Evolutionary conservation across 2,888 invertebrate species (phyloP).

Genomic region (Orthosia incerta): DNA sequence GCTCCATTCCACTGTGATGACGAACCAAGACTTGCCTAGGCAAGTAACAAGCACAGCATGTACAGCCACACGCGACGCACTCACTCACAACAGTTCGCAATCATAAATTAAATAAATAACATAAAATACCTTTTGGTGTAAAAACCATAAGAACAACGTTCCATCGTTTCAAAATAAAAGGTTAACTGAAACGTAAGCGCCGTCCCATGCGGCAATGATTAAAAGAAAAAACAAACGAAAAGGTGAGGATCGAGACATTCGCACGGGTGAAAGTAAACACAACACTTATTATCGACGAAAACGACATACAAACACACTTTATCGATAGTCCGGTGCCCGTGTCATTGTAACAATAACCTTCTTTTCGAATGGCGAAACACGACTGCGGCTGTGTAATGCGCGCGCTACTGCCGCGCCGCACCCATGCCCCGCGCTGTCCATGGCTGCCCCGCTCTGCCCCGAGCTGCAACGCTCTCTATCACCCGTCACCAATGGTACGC

Average conservation of each 20-base stretch:
- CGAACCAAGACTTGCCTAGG: slow-evolving; percentile 59
- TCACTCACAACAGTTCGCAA: slow-evolving; percentile 85
- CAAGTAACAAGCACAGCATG: slow-evolving; percentile 68
- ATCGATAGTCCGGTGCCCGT: slow-evolving; percentile 89
- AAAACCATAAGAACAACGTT: slow-evolving; percentile 95
- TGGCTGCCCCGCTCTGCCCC: slow-evolving; percentile 65
- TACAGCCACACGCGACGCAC: slow-evolving; percentile 86
- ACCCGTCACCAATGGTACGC: slow-evolving; percentile 87
- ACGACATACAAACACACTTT: slow-evolving; percentile 91
- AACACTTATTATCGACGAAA: slow-evolving; percentile 91
- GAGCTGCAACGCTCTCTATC: slow-evolving; percentile 76
- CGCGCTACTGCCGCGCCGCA: slow-evolving; percentile 81
- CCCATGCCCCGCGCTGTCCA: slow-evolving; percentile 79
- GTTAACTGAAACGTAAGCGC: slow-evolving; percentile 90
- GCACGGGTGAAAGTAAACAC: slow-evolving; percentile 91
- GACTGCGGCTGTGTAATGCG: slow-evolving; percentile 79
- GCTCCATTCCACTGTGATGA: slow-evolving; percentile 66
- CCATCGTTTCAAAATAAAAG: slow-evolving; percentile 93
- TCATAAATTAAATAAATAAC: slow-evolving; percentile 89
- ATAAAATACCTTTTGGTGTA: slow-evolving; percentile 95
- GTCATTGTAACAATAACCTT: slow-evolving; percentile 90
- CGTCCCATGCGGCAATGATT: slow-evolving; percentile 90
- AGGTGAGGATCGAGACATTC: slow-evolving; percentile 90
- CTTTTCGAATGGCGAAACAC: slow-evolving; percentile 88
- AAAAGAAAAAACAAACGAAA: slow-evolving; percentile 89